Evolutionary conservation across 2,797 vertebrate genomes (phyloP).

Genomic region (Morelia viridis): DNA sequence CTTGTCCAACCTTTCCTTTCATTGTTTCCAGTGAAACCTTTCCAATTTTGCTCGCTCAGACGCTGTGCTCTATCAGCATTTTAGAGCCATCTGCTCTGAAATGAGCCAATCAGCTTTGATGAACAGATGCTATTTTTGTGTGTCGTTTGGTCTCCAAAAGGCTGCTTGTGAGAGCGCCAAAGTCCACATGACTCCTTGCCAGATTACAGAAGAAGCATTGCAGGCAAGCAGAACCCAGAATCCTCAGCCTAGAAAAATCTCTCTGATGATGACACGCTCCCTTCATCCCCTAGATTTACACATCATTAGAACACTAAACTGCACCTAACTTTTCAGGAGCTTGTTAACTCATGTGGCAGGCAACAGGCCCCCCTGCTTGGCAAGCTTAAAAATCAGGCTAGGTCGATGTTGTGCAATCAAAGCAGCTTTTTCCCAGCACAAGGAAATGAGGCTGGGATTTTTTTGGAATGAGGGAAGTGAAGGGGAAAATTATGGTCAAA

Average conservation of each 20-base stretch:
- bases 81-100: conserved; percentile 41
- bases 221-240: conserved; percentile 5
- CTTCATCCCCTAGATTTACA: conserved; percentile 65
- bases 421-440: conserved; percentile 25
- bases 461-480: background rate
- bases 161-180: conserved; percentile 31
- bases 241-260: conserved; percentile 51
- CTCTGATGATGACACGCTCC: conserved; percentile 62
- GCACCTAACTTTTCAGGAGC: conserved; percentile 63
- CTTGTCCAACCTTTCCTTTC: background rate
- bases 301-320: conserved; percentile 65
- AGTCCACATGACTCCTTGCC: conserved; percentile 38
- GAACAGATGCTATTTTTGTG: conserved; percentile 43
- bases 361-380: conserved; percentile 37
- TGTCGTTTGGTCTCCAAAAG: conserved; percentile 41
- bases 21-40: background rate
- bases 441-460: background rate
- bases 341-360: conserved; percentile 55
- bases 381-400: conserved; percentile 43
- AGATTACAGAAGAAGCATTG: conserved; percentile 32
- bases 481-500: background rate
- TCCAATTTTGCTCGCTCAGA: background rate
- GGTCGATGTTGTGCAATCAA: background rate
- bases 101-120: conserved; percentile 33
- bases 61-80: conserved; percentile 31